Evolutionary conservation across 2,797 vertebrate genomes (phyloP).

Genomic region (Typhlichthys subterraneus): DNA sequence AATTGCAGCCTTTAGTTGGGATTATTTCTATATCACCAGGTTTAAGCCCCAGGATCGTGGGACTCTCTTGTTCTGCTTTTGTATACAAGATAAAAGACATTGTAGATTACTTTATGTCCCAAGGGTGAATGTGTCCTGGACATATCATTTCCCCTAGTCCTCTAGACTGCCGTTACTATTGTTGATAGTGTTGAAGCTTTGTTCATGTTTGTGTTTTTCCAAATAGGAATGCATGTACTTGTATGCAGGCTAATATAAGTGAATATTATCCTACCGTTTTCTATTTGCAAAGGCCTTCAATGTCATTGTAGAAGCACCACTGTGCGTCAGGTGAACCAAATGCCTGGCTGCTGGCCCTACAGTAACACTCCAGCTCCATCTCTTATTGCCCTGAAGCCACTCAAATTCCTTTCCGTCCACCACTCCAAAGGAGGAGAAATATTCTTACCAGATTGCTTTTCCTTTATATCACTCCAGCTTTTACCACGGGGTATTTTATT

Average conservation of each 20-base stretch:
- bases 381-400: constrained; percentile 30
- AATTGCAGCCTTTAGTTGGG: no score
- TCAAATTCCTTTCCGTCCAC: constrained; percentile 39
- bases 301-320: constrained; percentile 1
- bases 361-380: constrained; percentile 19
- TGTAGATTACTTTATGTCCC: no score
- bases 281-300: not conserved
- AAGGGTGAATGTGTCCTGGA: not conserved
- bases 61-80: no score
- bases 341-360: constrained; percentile 32
- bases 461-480: constrained; percentile 48
- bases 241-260: no score
- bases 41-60: no score
- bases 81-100: no score
- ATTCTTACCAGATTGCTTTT: constrained; percentile 66
- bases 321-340: constrained; percentile 29
- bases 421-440: constrained; percentile 57
- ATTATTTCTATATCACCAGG: no score
- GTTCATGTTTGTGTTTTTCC: no score
- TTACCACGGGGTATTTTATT: constrained; percentile 61
- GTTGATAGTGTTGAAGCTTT: no score
- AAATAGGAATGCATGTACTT: no score
- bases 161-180: no score
- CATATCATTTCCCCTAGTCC: not conserved
- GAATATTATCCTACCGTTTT: no score